Conservation (phyloP, 1,140 invertebrate species). For the Drosophila insularis region DNA sequence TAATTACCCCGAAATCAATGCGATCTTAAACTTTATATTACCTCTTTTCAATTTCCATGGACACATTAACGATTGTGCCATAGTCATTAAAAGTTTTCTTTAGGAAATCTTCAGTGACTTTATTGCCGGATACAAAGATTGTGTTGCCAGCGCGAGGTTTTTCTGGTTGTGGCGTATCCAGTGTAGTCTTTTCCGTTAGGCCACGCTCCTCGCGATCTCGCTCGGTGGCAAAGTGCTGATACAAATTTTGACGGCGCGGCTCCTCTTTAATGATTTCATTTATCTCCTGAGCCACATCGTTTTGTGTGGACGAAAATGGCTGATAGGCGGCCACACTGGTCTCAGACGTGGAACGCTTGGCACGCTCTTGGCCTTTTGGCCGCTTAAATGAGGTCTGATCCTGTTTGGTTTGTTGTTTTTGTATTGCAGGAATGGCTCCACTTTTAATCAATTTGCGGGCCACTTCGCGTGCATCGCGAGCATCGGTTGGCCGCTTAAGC, state of each 20-base stretch:
- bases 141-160: conserved; percentile 91
- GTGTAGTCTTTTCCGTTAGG: conserved; percentile 83
- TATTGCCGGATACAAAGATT: conserved; percentile 92
- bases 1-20: not conserved
- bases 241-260: conserved; percentile 87
- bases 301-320: conserved; percentile 92
- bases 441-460: conserved; percentile 97
- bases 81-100: conserved; percentile 90
- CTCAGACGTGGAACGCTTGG: conserved; percentile 88
- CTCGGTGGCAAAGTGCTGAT: conserved; percentile 95
- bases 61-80: conserved; percentile 93
- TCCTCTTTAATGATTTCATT: conserved; percentile 80
- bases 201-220: conserved; percentile 84
- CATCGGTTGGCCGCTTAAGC: conserved; percentile 91
- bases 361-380: conserved; percentile 88
- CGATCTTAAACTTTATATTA: conserved; percentile 74
- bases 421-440: conserved; percentile 93
- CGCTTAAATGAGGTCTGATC: conserved; percentile 90
- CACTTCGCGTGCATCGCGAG: conserved; percentile 96
- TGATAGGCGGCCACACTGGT: conserved; percentile 92
- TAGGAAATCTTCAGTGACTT: conserved; percentile 92
- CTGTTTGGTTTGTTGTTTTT: conserved; percentile 92
- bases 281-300: conserved; percentile 81
- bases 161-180: conserved; percentile 82
- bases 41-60: conserved; percentile 95